Conservation (phyloP, 2,113 vertebrate genomes). For the Lathamus discolor region DNA sequence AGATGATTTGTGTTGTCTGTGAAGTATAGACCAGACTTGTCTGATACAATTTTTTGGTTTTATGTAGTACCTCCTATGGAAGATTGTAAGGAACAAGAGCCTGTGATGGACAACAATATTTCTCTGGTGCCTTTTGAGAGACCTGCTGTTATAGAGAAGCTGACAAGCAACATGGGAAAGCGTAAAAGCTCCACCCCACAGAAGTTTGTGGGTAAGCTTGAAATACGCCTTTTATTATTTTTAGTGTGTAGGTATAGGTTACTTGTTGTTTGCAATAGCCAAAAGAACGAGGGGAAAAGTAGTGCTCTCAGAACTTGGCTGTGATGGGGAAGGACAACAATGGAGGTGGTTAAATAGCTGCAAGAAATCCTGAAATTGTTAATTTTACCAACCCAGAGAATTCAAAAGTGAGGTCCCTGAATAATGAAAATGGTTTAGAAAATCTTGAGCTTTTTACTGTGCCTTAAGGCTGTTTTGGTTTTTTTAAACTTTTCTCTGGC, state of each 20-base stretch:
- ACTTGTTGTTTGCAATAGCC: background rate
- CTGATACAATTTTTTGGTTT: slow-evolving; percentile 76
- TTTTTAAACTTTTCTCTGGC: background rate
- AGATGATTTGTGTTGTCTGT: slow-evolving; percentile 7
- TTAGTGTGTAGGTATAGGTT: background rate
- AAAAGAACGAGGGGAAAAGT: background rate
- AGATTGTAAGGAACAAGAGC: slow-evolving; percentile 86
- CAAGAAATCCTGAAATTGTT: background rate
- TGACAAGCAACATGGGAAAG: slow-evolving; percentile 94
- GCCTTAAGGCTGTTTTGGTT: background rate
- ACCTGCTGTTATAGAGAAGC: slow-evolving; percentile 95
- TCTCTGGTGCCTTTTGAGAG: slow-evolving; percentile 90
- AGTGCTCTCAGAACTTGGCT: background rate
- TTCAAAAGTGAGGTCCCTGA: background rate
- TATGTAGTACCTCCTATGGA: slow-evolving; percentile 83
- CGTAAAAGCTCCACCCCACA: slow-evolving; percentile 99
- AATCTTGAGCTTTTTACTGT: background rate
- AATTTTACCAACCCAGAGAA: background rate
- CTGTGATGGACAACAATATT: slow-evolving; percentile 87
- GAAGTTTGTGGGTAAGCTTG: slow-evolving; percentile 97
- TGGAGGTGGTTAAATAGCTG: background rate
- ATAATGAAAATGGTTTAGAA: background rate
- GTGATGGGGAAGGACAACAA: background rate
- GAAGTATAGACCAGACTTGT: slow-evolving; percentile 58
- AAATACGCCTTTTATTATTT: slow-evolving; percentile 55